Evolutionary conservation across 1,140 invertebrate genomes (phyloP), one percentile per base, ranked within the genome.

Genomic region (Andricus grossulariae): DNA sequence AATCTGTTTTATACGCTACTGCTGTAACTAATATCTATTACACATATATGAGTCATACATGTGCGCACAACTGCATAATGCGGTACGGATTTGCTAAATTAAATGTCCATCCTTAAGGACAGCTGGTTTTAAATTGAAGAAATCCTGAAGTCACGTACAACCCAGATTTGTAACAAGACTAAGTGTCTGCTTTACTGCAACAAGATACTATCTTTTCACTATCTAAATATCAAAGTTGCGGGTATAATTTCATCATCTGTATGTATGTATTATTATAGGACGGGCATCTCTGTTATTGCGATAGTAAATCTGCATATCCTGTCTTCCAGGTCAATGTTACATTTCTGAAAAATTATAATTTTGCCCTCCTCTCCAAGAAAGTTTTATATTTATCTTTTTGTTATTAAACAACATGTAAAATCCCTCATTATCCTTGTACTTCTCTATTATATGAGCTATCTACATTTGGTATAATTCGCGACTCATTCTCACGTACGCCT

Each of bases 101-200:
- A 66, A 39, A 66, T 32, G 10, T 32, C 21, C 25, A 15, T 66
- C 32, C 39, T 66, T 32, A 32, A 25, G 16, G 13, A 66, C 12
- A 32, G 21, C 21, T 39, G 39, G 60, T 66, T 66, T 39, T 32
- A 12, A 39, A 66, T 39, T 66, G 25, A 66, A 54, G 32, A 73
- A 73, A 73, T 51, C 50, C 72, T 54, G 50, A n/a, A 72, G 72
- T 73, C 72, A 45, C 50, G 25, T 73, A 39, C 52, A 52, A 73
- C 52, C 72, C 21, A 73, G n/a, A 52, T 74, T 25, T 32, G 60
- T 66, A 66, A 66, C 25, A 66, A 39, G 2, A 66, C 25, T 66
- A 66, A 60, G n/a, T 66, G 15, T 39, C 21, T 66, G 11, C 32
- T 66, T 15, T 66, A 1, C 57, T 54, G 21, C 11, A 25, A 13